phyloP scores from a whole-genome alignment of 1,140 invertebrate genomes.

The Aporrectodea caliginosa region DNA sequence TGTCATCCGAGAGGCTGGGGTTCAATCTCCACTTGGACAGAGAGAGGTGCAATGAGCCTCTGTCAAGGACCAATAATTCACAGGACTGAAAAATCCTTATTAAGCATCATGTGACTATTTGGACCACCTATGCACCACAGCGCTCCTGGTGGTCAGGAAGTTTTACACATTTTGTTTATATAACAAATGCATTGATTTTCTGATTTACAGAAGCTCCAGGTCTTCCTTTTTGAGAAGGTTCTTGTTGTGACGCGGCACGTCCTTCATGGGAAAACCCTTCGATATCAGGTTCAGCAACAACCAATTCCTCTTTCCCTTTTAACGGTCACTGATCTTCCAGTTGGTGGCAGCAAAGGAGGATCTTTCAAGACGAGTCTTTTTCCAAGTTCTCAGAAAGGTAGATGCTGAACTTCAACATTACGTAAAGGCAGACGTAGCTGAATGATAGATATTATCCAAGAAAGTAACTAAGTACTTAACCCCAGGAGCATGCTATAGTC shows the following conservation, averaged over 20 bases:
- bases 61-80: neutral
- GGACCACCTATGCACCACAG: too few species aligned
- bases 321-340: slow-evolving; percentile 34
- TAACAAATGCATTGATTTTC: too few species aligned
- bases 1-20: too few species aligned
- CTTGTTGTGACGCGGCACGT: slow-evolving; percentile 57
- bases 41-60: neutral
- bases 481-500: too few species aligned
- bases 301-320: slow-evolving; percentile 56
- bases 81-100: too few species aligned
- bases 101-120: too few species aligned
- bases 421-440: too few species aligned
- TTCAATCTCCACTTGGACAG: too few species aligned
- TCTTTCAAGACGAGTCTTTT: neutral
- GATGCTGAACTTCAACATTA: too few species aligned
- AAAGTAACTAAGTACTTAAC: too few species aligned
- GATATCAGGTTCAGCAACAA: slow-evolving; percentile 56
- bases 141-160: neutral
- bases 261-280: slow-evolving; percentile 28
- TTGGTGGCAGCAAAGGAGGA: neutral
- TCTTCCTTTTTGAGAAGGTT: slow-evolving; percentile 60
- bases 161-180: neutral
- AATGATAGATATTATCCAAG: too few species aligned
- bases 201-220: slow-evolving; percentile 59
- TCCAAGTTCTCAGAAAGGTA: too few species aligned